Percentiles rank a stretch among this genome's conserved stretches.
Evolutionary conservation across 2,113 vertebrate species (phyloP).

Genomic region (Cercocebus atys): DNA sequence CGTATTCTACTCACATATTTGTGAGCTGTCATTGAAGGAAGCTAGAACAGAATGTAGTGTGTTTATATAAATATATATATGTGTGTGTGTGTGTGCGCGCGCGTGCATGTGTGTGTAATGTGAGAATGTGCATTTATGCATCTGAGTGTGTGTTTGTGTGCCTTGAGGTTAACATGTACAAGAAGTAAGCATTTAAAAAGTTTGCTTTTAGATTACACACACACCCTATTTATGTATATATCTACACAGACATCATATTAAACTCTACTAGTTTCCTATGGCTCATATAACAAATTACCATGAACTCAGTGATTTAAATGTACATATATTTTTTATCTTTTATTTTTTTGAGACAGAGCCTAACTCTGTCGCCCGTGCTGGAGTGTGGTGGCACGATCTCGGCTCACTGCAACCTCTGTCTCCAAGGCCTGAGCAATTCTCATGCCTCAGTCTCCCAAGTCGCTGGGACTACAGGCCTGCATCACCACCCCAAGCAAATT

Average conservation of each 20-base stretch:
- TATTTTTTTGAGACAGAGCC: too few relatives aligned
- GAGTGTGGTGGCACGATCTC: too few relatives aligned
- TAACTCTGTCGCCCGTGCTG: too few relatives aligned
- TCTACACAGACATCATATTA: neutral
- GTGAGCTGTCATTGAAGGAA: conserved; percentile 1
- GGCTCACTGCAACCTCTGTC: too few relatives aligned
- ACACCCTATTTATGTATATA: neutral
- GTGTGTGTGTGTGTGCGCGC: neutral
- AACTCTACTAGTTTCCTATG: neutral
- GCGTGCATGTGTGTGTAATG: neutral
- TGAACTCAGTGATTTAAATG: neutral
- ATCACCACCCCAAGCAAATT: too few relatives aligned
- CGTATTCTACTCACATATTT: conserved; percentile 41
- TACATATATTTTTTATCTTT: neutral
- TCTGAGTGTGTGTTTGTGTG: neutral
- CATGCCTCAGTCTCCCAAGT: too few relatives aligned
- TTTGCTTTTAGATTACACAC: neutral
- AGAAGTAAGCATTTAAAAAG: neutral
- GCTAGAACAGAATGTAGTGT: neutral
- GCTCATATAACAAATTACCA: neutral
- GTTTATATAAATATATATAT: neutral
- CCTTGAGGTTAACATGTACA: neutral
- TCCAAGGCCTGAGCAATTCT: too few relatives aligned
- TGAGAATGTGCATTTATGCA: neutral
- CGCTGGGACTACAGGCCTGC: too few relatives aligned